Conservation (phyloP, 2,113 vertebrate species). For the Sminthopsis crassicaudata region DNA sequence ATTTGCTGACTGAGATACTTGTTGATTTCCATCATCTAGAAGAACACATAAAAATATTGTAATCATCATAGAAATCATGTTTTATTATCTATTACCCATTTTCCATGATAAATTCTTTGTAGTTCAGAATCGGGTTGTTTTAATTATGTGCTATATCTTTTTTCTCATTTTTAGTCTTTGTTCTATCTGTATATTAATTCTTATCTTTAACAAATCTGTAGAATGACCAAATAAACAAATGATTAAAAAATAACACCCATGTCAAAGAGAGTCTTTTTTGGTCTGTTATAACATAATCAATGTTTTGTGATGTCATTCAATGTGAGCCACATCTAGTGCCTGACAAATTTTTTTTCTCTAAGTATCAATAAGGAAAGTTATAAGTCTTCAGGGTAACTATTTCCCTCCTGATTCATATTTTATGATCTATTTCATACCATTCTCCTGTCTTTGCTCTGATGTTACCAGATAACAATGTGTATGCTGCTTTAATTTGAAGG, state of each 20-base stretch:
- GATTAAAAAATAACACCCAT: neutral
- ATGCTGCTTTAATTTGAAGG: neutral
- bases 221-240: neutral
- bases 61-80: neutral
- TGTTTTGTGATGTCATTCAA: neutral
- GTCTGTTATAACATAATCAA: neutral
- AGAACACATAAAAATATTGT: neutral
- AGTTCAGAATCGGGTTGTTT: neutral
- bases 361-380: neutral
- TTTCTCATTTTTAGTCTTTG: neutral
- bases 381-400: neutral
- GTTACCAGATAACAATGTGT: neutral
- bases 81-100: neutral
- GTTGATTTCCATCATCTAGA: neutral
- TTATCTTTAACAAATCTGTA: neutral
- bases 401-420: neutral
- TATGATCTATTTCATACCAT: neutral
- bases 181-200: neutral
- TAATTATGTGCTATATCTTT: neutral
- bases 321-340: neutral
- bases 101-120: neutral
- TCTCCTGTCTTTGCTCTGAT: neutral
- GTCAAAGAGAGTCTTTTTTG: neutral
- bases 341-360: neutral
- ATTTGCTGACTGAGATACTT: neutral